phyloP scores from a whole-genome alignment of 2,113 vertebrate genomes.

The Collichthys lucidus region DNA sequence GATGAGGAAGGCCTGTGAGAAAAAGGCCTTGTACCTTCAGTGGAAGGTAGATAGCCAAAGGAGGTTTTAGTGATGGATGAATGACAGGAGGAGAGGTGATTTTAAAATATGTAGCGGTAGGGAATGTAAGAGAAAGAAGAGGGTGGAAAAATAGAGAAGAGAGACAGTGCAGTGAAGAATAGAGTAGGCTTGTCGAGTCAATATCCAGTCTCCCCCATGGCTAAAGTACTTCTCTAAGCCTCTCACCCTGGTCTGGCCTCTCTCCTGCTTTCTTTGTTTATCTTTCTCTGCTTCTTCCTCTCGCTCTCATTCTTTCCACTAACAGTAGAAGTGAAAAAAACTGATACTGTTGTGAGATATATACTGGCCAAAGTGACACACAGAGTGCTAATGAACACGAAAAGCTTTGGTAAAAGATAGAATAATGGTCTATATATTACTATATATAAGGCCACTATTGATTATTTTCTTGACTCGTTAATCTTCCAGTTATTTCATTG shows the following conservation, averaged over 20 bases:
- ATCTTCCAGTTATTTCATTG: neutral
- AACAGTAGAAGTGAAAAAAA: conserved; percentile 3
- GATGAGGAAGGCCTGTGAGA: conserved; percentile 8
- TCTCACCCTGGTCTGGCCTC: conserved; percentile 39
- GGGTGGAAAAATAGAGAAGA: conserved; percentile 4
- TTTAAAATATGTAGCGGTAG: conserved; percentile 23
- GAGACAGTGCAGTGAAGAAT: conserved; percentile 48
- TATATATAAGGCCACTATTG: too few relatives aligned
- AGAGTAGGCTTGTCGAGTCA: conserved; percentile 54
- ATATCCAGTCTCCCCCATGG: conserved; percentile 64
- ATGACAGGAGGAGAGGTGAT: conserved; percentile 33
- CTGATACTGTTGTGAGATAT: conserved; percentile 1
- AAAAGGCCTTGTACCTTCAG: neutral
- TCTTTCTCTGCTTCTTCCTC: conserved; percentile 23
- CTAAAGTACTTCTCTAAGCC: conserved; percentile 59
- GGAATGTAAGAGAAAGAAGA: conserved; percentile 30
- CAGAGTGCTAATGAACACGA: neutral
- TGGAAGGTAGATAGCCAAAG: conserved; percentile 2
- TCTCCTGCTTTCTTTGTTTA: conserved; percentile 41
- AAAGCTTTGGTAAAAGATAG: neutral
- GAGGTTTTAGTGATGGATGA: conserved; percentile 41
- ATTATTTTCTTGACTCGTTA: neutral
- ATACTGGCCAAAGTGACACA: neutral
- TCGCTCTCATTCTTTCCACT: neutral
- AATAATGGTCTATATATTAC: neutral